Conservation (phyloP, 92 coral and sea anemone genomes). For the Isaurus tuberculatus region DNA sequence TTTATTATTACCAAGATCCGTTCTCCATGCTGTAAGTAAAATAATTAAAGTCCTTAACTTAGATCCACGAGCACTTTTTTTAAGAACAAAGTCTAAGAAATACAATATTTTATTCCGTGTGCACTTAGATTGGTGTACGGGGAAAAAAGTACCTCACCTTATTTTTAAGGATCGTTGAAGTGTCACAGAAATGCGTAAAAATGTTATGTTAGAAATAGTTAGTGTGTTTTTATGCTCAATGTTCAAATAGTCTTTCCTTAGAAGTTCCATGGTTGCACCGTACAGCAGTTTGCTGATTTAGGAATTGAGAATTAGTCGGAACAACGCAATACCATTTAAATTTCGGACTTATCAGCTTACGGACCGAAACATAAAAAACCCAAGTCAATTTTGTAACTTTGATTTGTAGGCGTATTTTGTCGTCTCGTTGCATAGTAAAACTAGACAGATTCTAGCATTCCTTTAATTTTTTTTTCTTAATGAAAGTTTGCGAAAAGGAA, state of each 20-base stretch:
- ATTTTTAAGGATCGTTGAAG: not conserved
- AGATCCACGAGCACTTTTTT: not conserved
- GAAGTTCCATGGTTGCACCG: too few relatives aligned
- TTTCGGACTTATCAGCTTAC: not conserved
- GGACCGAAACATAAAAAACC: not conserved
- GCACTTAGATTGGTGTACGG: not conserved
- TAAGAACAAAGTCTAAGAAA: not conserved
- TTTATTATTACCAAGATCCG: not conserved
- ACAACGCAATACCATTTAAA: not conserved
- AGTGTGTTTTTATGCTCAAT: not conserved
- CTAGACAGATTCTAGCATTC: not conserved
- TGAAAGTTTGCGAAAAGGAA: not conserved
- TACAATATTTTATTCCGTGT: not conserved
- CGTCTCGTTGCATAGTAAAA: not conserved
- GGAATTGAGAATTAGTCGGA: not conserved
- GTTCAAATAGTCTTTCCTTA: not conserved
- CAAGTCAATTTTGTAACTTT: not conserved
- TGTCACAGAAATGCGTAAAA: not conserved
- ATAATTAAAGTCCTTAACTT: not conserved
- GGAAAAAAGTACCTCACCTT: not conserved
- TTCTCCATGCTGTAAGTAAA: conserved; percentile 3
- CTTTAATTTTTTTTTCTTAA: not conserved
- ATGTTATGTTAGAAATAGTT: not conserved
- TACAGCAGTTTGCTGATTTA: not conserved
- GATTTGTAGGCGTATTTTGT: not conserved